phyloP scores from a whole-genome alignment of 2,113 vertebrate species.

The Mastomys coucha region DNA sequence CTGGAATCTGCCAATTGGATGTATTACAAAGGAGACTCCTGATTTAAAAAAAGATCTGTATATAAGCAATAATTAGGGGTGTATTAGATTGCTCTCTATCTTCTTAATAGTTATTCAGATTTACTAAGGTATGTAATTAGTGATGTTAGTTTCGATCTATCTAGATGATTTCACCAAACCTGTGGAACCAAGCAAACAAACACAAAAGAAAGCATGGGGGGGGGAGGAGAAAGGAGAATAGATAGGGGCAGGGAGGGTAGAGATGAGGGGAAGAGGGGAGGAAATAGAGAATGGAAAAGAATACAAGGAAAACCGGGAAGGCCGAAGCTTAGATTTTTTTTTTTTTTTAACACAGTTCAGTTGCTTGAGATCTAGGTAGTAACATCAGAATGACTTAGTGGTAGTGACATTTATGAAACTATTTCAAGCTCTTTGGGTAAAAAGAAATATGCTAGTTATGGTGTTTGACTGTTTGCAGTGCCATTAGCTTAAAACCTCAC shows the following conservation, averaged over 20 bases:
- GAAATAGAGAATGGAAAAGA: accelerated
- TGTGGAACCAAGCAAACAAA: background rate
- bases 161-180: background rate
- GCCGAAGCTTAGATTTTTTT: background rate
- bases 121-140: background rate
- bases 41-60: background rate
- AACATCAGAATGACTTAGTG: too few species aligned
- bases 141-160: background rate
- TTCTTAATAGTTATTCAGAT: background rate
- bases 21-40: background rate
- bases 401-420: background rate
- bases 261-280: accelerated
- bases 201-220: accelerated
- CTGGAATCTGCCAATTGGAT: background rate
- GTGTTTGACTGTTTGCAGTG: background rate
- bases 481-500: background rate
- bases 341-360: background rate
- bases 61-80: background rate
- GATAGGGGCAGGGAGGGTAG: accelerated
- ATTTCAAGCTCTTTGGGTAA: background rate
- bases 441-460: background rate
- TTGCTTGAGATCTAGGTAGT: too few species aligned
- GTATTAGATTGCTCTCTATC: background rate
- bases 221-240: accelerated
- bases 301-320: background rate